Evolutionary conservation across 2,113 vertebrate species (phyloP), one percentile per base, ranked within the genome.

Genomic region (Pachypanchax playfairii): DNA sequence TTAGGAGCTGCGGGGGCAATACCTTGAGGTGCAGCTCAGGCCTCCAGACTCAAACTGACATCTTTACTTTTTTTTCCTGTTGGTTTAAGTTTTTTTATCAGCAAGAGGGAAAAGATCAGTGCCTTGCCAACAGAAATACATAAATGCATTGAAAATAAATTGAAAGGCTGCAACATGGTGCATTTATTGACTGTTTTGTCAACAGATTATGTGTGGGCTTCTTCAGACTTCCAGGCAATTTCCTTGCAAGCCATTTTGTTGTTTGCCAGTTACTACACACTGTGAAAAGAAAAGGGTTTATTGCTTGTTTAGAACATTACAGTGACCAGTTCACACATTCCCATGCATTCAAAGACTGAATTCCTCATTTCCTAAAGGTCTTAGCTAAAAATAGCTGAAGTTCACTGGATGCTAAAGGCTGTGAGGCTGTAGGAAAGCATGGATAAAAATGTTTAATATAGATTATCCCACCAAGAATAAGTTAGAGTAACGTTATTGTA

Each of bases 131-230:
- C 79, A 60, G 56, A 73, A 80, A 70, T 75, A 59, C 77, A 79
- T 72, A 75, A 12, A n/a, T n/a, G n/a, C 61, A 62, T 74, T 66
- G 72, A 53, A 61, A 69, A 84, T 64, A 68, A 69, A 85, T 67
- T 75, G 58, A 72, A 79, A 79, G 33, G 65, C 72, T 33, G 66
- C 6, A 3, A 35, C 35, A 88, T 79, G 75, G 77, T 84, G 77
- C 78, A 78, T 69, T 80, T 73, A 76, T 73, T 80, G 82, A 86
- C 74, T 81, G 79, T 80, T 84, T 84, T 79, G 76, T 82, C 78
- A 67, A 82, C 53, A 85, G 84, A 84, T 83, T 85, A 83, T 73
- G 68, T 63, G 11, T 54, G 68, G 43, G 70, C 65, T 67, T 53
- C 31, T 26, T 79, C 57, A 14, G 44, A 47, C 77, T 81, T 82